phyloP scores from a whole-genome alignment of 2,888 invertebrate species.

The Drosophila subquinaria region DNA sequence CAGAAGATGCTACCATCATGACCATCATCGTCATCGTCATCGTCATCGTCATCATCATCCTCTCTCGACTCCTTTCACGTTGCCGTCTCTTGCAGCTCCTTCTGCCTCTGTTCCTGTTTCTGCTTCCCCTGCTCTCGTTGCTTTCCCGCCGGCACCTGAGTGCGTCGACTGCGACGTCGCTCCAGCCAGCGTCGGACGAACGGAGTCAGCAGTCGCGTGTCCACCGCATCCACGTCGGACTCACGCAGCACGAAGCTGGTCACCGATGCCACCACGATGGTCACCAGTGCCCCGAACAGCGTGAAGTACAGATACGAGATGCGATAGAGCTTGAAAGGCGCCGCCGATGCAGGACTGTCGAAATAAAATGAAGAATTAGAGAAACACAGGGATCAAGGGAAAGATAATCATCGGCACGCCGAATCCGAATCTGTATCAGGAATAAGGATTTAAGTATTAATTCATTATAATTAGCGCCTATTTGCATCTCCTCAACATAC shows the following conservation, averaged over 20 bases:
- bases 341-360: constrained; percentile 67
- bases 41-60: background rate
- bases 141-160: constrained; percentile 42
- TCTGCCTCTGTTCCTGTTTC: constrained; percentile 19
- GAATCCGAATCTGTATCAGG: no score
- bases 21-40: background rate
- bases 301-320: constrained; percentile 94
- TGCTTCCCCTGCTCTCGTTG: constrained; percentile 1
- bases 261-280: constrained; percentile 87
- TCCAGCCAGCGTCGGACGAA: constrained; percentile 88
- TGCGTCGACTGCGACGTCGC: constrained; percentile 50
- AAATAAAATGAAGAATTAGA: background rate
- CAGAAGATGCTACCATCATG: constrained; percentile 15
- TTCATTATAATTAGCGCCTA: no score
- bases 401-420: no score
- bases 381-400: background rate
- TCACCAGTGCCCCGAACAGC: constrained; percentile 87
- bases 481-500: no score
- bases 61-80: constrained; percentile 45
- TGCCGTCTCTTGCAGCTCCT: constrained; percentile 59
- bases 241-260: constrained; percentile 87
- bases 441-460: no score
- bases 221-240: constrained; percentile 87
- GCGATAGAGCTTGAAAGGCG: constrained; percentile 87
- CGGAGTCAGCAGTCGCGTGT: constrained; percentile 89